Conservation (phyloP, 2,888 invertebrate genomes). For the Phortica okadai region DNA sequence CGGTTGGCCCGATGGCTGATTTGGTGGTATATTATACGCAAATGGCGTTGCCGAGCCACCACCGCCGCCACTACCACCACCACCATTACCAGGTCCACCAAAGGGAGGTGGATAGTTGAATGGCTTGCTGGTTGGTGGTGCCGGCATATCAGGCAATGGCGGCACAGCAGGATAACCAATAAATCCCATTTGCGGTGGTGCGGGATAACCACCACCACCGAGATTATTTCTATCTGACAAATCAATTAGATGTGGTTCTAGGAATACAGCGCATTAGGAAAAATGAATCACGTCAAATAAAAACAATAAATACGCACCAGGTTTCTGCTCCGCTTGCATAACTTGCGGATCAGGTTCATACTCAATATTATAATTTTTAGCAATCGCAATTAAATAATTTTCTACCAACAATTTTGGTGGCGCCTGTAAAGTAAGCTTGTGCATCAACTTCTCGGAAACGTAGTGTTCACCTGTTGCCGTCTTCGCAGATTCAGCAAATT, state of each 20-base stretch:
- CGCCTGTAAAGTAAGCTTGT: constrained; percentile 94
- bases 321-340: constrained; percentile 82
- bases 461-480: constrained; percentile 92
- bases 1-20: constrained; percentile 58
- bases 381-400: constrained; percentile 95
- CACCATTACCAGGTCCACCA: constrained; percentile 73
- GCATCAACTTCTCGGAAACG: constrained; percentile 92
- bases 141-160: constrained; percentile 79
- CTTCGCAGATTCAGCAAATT: constrained; percentile 92
- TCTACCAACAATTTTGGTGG: constrained; percentile 97
- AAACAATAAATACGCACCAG: constrained; percentile 69
- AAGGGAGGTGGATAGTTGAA: constrained; percentile 81
- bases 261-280: constrained; percentile 5
- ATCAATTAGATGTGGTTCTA: constrained; percentile 83
- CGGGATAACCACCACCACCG: constrained; percentile 77
- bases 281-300: background rate
- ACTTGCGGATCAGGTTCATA: constrained; percentile 97
- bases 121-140: constrained; percentile 79
- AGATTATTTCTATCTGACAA: constrained; percentile 81
- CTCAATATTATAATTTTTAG: constrained; percentile 94
- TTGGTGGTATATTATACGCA: constrained; percentile 79
- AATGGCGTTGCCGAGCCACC: constrained; percentile 65
- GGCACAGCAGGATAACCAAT: constrained; percentile 88
- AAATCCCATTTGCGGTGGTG: constrained; percentile 87
- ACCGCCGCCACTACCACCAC: constrained; percentile 69